Evolutionary conservation across 64 coral and sea anemone species (phyloP).

Genomic region (Pocillopora damicornis): DNA sequence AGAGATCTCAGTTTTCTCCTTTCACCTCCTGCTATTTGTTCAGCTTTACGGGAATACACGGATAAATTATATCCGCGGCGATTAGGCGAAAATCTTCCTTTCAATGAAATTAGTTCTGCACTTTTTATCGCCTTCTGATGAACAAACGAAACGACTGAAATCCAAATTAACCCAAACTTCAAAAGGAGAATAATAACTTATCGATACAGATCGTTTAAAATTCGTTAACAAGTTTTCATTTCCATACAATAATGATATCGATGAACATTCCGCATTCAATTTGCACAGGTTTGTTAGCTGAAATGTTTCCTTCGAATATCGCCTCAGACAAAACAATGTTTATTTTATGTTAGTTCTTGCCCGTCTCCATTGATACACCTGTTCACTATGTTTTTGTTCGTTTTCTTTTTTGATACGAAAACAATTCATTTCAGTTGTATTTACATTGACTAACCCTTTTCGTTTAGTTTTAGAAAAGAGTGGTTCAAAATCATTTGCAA

Average conservation of each 20-base stretch:
- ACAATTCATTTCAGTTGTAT: background rate
- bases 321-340: background rate
- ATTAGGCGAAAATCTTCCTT: background rate
- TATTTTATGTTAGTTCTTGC: background rate
- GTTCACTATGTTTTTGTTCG: background rate
- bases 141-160: too few relatives aligned
- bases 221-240: background rate
- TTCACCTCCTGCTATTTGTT: background rate
- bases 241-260: background rate
- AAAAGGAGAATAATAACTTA: background rate
- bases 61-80: background rate
- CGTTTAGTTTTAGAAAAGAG: too few relatives aligned
- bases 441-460: too few relatives aligned
- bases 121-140: too few relatives aligned
- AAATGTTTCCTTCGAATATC: background rate
- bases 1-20: background rate
- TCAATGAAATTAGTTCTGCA: too few relatives aligned
- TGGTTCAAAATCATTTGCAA: too few relatives aligned
- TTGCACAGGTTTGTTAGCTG: conserved; percentile 10
- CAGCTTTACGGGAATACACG: background rate
- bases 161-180: too few relatives aligned
- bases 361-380: background rate
- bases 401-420: conserved; percentile 18
- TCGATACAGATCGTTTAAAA: background rate
- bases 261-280: background rate